Percentiles rank a stretch among this genome's conserved stretches.
phyloP scores from a whole-genome alignment of 2,888 invertebrate genomes.

The Auanema sp. region DNA sequence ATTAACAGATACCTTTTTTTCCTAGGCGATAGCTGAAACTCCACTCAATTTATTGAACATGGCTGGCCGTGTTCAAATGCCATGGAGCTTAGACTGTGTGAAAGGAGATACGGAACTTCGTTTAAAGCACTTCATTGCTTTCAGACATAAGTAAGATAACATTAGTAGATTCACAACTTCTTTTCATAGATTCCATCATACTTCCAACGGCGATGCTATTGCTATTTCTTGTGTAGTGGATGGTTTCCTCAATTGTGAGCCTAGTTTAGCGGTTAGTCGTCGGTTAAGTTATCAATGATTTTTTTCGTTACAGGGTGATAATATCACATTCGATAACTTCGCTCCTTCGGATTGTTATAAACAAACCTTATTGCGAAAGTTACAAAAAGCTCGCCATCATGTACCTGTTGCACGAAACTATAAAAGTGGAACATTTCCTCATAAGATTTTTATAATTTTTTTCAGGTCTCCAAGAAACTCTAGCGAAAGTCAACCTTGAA shows the following conservation, averaged over 20 bases:
- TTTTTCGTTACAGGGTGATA: neutral
- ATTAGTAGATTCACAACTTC: neutral
- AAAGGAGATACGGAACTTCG: constrained; percentile 11
- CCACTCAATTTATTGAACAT: constrained; percentile 10
- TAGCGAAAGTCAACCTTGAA: constrained; percentile 26
- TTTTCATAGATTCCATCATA: neutral
- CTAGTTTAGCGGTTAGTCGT: constrained; percentile 4
- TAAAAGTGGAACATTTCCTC: constrained; percentile 1
- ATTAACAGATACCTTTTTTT: too few species aligned
- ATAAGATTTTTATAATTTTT: neutral
- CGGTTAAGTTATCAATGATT: neutral
- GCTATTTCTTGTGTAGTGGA: constrained; percentile 9
- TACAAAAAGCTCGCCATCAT: constrained; percentile 7
- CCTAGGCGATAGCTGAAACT: constrained; percentile 3
- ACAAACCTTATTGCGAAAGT: constrained; percentile 6
- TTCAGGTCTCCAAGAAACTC: constrained; percentile 21
- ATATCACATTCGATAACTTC: constrained; percentile 10
- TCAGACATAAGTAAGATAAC: constrained; percentile 10
- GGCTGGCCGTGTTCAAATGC: constrained; percentile 15
- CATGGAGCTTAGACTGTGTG: constrained; percentile 4
- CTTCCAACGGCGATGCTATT: neutral
- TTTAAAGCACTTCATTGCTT: constrained; percentile 8
- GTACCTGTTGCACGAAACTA: neutral
- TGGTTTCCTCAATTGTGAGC: constrained; percentile 15
- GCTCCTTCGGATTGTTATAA: constrained; percentile 7